Evolutionary conservation across 2,113 vertebrate genomes (phyloP), one percentile per base, ranked within the genome.

Genomic region (Alligator sinensis): DNA sequence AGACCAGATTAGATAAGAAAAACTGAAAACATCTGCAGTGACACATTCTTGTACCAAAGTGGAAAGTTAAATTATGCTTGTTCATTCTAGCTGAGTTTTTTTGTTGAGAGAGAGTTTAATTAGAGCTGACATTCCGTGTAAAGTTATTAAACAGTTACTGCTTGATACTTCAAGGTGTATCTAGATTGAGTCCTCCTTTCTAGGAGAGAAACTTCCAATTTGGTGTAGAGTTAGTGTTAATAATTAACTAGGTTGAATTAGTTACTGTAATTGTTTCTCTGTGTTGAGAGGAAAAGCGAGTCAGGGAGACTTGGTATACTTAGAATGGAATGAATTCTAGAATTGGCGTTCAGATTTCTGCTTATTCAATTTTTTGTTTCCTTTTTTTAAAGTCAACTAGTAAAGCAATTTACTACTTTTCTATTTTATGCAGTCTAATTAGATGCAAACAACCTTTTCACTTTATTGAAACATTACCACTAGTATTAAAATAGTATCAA

Each of bases 181-280:
- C 34, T 57, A 81, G 57, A 90, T 90, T 77, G 47, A 47, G 92
- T 89, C 58, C 30, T 10, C 38, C 94, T 97, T 95, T 95, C 86
- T 96, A 38, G 89, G 93, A 66, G 54, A 60, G 88, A 95, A 66
- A 0, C 4, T 87, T 76, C 57, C 38, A 61, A 79, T 55, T 82
- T 76, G 90, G 86, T 91, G 86, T 83, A 70, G 90, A 80, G 76
- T 85, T 79, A 60, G 60, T 55, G 22, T 90, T 97, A 96, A 97
- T 96, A 38, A 95, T 97, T 91, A 91, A 94, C 90, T 90, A 90
- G 88, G 80, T 91, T 91, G 91, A 94, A 79, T 96, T 93, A 95
- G 92, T 91, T 96, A 91, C 91, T 58, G 82, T 82, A 87, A 19
- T 90, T 1, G 0, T 81, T 82, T 82, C 5, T 93, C 95, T 68